phyloP scores from a whole-genome alignment of 2,888 invertebrate genomes.

The Clivina fossor region DNA sequence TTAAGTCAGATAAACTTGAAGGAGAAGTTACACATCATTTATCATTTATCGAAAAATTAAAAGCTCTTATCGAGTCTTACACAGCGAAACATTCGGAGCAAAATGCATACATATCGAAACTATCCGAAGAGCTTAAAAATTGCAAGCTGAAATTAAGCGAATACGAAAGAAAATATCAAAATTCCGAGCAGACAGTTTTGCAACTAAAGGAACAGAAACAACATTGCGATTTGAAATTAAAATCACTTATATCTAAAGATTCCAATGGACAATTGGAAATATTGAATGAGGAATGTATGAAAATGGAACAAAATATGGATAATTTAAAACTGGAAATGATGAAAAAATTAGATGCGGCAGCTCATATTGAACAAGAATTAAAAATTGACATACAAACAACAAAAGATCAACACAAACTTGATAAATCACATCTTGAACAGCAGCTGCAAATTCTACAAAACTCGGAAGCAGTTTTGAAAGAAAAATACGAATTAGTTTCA shows the following conservation, averaged over 20 bases:
- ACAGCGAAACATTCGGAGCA: conserved; percentile 37
- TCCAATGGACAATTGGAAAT: conserved; percentile 43
- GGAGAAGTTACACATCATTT: conserved; percentile 41
- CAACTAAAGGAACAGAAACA: conserved; percentile 22
- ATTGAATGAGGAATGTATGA: conserved; percentile 42
- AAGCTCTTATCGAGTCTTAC: conserved; percentile 40
- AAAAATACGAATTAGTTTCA: conserved; percentile 28
- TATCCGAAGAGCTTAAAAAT: conserved; percentile 33
- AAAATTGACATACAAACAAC: conserved; percentile 35
- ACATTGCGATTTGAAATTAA: conserved; percentile 20
- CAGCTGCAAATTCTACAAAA: conserved; percentile 41
- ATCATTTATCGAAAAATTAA: conserved; percentile 41
- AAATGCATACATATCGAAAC: conserved; percentile 33
- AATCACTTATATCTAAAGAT: conserved; percentile 42
- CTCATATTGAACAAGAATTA: conserved; percentile 42
- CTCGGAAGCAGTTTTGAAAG: conserved; percentile 40
- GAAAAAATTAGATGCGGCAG: conserved; percentile 44
- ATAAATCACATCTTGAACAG: conserved; percentile 37
- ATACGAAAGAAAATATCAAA: conserved; percentile 38
- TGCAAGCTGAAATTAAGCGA: conserved; percentile 22
- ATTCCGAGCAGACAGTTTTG: conserved; percentile 38
- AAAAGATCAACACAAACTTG: conserved; percentile 41
- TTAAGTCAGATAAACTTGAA: conserved; percentile 41
- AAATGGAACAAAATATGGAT: conserved; percentile 44
- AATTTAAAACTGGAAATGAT: conserved; percentile 41